Base-by-base conservation (phyloP, 2,113 vertebrate genomes). In the Candoia aspera region DNA sequence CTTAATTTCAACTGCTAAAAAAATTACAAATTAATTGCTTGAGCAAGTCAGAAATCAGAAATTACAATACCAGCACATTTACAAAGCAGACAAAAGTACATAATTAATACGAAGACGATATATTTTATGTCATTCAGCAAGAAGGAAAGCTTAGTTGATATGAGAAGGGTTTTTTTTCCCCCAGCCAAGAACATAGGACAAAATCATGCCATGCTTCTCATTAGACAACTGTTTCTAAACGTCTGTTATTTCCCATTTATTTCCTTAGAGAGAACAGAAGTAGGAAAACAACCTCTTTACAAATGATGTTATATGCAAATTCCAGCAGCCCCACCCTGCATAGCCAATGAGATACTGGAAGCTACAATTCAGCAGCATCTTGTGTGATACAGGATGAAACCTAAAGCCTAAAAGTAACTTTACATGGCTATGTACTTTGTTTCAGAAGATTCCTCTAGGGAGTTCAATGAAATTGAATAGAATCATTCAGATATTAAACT, bases 1-100 rank as follows among this genome's bases (percentile, higher is more conserved):
- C 1, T 93, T 96, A 94, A 96, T 97, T 93, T 97, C 96, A 93
- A 90, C 97, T 97, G 88, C 89, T 84, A 90, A 84, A 96, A 85
- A 88, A 93, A 84, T 64, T 4, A 13, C 59, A 42, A 89, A 92
- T 0, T 0, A 33, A 93, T 59, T 3, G 85, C 60, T 92, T 93
- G 26, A 89, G 4, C 92, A 79, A 33, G 11, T 58, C 94, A 33
- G 15, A 93, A 92, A 4, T 0, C 17, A 94, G 88, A 0, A 15
- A 0, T 83, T 90, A 68, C 90, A 86, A 53, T n/a, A 89, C 26
- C 10, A 85, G 88, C 8, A n/a, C 42, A 90, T 37, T 37, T 64
- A 91, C 33, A 91, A 62, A 6, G 0, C 23, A 62, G 33, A 83
- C 92, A 21, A n/a, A 12, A 85, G 68, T 49, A 64, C 64, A 60